A percentile compares a stretch with the other conserved stretches of the same genome.
Conservation (phyloP, 2,113 vertebrate genomes). For the Perognathus longimembris region DNA sequence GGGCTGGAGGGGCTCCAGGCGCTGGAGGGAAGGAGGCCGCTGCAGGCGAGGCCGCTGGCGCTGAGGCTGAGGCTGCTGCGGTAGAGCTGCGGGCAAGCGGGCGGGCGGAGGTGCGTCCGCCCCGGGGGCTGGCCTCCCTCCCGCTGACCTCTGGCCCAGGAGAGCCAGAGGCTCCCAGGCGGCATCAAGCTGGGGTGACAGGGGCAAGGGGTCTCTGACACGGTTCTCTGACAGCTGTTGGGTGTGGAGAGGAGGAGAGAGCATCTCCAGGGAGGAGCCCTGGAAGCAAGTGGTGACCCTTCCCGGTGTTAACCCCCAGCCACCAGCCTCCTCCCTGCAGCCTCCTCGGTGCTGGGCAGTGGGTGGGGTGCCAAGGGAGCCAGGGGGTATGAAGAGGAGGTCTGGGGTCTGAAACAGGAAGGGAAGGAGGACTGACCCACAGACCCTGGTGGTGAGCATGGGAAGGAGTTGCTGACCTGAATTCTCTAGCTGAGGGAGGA, state of each 20-base stretch:
- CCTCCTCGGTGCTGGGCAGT: not conserved
- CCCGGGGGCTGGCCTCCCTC: too few species aligned
- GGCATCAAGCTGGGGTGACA: not conserved
- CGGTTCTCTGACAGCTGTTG: not conserved
- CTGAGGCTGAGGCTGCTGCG: not conserved
- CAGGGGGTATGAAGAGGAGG: too few species aligned
- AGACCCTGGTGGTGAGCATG: not conserved
- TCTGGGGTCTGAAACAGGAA: not conserved
- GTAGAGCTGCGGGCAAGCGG: conserved; percentile 56
- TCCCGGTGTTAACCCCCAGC: not conserved
- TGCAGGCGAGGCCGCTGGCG: not conserved
- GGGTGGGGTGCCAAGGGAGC: not conserved
- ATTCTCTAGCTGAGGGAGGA: not conserved
- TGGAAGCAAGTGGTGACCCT: not conserved
- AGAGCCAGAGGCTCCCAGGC: not conserved
- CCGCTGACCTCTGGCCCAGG: not conserved
- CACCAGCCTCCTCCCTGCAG: not conserved
- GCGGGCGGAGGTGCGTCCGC: not conserved
- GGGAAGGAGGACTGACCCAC: not conserved
- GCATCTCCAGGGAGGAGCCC: not conserved
- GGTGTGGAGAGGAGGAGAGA: not conserved
- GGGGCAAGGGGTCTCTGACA: not conserved
- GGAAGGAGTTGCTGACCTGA: conserved; percentile 51
- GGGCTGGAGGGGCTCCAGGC: not conserved
- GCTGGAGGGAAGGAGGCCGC: not conserved